Conservation (phyloP, 92 coral and sea anemone genomes). For the Desmophyllum pertusum region DNA sequence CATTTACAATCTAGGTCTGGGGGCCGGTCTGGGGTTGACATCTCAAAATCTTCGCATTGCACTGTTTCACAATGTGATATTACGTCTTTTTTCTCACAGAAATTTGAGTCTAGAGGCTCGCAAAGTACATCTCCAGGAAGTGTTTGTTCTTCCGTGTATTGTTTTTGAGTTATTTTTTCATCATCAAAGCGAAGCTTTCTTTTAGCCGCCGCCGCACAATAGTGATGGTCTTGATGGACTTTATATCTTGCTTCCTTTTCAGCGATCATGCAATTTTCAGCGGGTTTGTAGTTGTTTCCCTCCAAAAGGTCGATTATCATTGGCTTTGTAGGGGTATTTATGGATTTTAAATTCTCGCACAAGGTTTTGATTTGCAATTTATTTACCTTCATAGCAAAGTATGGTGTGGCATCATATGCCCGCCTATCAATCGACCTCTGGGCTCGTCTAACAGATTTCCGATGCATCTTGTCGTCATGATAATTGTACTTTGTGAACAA, state of each 20-base stretch:
- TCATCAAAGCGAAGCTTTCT: not conserved
- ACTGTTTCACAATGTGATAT: not conserved
- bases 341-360: conserved; percentile 27
- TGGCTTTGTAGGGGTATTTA: not conserved
- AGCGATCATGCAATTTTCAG: not conserved
- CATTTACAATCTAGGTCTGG: not conserved
- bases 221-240: not conserved
- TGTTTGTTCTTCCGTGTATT: not conserved
- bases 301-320: conserved; percentile 40
- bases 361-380: conserved; percentile 29
- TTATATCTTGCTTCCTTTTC: not conserved
- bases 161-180: not conserved
- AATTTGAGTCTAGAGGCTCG: not conserved
- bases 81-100: not conserved
- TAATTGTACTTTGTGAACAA: conserved; percentile 51
- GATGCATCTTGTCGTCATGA: conserved; percentile 47
- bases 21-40: not conserved
- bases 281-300: conserved; percentile 27
- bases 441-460: conserved; percentile 19
- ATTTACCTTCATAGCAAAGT: conserved; percentile 49
- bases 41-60: not conserved
- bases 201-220: not conserved
- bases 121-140: not conserved
- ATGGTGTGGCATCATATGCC: conserved; percentile 40
- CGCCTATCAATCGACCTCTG: conserved; percentile 39